A percentile compares a stretch with the other conserved stretches of the same genome.
phyloP scores from a whole-genome alignment of 2,888 invertebrate genomes.

The Oxytorus armatus region DNA sequence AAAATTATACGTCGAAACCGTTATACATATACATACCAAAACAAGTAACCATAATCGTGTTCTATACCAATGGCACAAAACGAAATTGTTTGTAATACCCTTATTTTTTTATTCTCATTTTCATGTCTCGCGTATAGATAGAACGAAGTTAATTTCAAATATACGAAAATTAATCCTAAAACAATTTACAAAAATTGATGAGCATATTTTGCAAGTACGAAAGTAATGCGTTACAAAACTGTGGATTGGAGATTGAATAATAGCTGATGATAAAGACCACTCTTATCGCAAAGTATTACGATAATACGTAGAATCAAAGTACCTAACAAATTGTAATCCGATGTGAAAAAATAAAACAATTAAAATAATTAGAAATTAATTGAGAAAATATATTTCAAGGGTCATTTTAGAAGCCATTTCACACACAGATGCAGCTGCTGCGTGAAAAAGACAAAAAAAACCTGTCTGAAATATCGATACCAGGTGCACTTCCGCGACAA shows the following conservation, averaged over 20 bases:
- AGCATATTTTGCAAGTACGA: no score
- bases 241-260: no score
- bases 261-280: no score
- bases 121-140: not conserved
- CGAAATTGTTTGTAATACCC: not conserved
- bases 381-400: not conserved
- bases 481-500: constrained; percentile 53
- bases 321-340: no score
- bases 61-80: not conserved
- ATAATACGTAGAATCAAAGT: no score
- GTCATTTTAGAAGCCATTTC: not conserved
- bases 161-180: no score
- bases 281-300: no score
- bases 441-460: constrained; percentile 10
- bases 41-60: constrained; percentile 5
- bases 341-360: no score
- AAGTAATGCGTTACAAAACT: no score
- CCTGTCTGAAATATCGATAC: constrained; percentile 24
- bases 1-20: not conserved
- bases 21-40: not conserved
- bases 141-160: no score
- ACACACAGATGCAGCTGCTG: constrained; percentile 20
- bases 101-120: not conserved
- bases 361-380: no score
- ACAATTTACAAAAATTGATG: no score